Evolutionary conservation across 2,888 invertebrate genomes (phyloP).

Genomic region (Rhaphigaster nebulosa): DNA sequence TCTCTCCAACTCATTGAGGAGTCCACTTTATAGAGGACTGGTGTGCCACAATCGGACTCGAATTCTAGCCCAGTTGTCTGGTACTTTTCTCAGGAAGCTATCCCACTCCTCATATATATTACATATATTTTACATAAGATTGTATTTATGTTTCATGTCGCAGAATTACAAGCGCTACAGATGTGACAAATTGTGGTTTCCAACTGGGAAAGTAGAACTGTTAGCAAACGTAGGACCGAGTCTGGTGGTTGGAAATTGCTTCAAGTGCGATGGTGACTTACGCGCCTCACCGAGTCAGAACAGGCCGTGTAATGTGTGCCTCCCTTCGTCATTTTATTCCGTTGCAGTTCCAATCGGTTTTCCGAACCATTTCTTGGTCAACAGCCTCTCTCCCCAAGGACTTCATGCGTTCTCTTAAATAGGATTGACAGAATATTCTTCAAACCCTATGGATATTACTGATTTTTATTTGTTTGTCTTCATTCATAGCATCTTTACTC

Average conservation of each 20-base stretch:
- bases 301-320: neutral
- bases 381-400: constrained; percentile 4
- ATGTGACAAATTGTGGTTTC: neutral
- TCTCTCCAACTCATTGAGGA: no score
- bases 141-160: neutral
- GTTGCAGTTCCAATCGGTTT: neutral
- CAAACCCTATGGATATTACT: neutral
- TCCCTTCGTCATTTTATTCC: constrained; percentile 1
- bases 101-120: neutral
- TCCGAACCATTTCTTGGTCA: constrained; percentile 14
- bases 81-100: no score
- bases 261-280: constrained; percentile 22
- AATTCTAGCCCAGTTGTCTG: neutral
- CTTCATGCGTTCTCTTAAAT: neutral
- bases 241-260: constrained; percentile 15
- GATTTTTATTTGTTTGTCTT: neutral
- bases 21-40: no score
- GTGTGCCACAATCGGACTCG: neutral
- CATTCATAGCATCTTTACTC: no score
- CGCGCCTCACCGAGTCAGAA: neutral
- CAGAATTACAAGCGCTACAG: neutral
- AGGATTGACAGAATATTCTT: neutral
- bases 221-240: constrained; percentile 39
- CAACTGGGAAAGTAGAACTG: neutral
- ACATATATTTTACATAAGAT: neutral